Percentiles rank a stretch among this genome's conserved stretches.
Evolutionary conservation across 2,113 vertebrate species (phyloP).

Genomic region (Eudorcas thomsonii): DNA sequence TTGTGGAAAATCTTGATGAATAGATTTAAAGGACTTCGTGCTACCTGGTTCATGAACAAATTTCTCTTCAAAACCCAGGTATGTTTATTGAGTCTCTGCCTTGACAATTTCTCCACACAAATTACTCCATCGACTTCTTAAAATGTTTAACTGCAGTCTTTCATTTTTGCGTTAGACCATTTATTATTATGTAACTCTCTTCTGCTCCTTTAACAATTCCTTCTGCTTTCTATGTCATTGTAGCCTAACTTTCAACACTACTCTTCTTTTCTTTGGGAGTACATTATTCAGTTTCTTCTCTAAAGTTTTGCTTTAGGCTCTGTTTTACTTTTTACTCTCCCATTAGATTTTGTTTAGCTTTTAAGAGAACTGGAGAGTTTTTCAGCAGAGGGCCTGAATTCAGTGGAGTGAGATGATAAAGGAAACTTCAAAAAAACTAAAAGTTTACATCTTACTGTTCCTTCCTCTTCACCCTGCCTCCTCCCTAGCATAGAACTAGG

Average conservation of each 20-base stretch:
- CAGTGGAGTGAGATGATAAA: constrained; percentile 14
- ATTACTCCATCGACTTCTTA: not conserved
- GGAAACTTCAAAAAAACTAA: not conserved
- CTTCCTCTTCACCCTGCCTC: not conserved
- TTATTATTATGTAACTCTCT: constrained; percentile 33
- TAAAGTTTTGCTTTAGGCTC: not conserved
- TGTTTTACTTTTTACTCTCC: constrained; percentile 10
- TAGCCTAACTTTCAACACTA: constrained; percentile 4
- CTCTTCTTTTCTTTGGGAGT: not conserved
- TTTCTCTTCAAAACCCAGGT: not conserved
- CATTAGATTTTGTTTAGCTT: not conserved
- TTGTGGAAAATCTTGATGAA: constrained; percentile 29
- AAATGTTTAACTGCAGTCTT: constrained; percentile 29
- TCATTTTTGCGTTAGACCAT: constrained; percentile 14
- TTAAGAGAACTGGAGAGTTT: not conserved
- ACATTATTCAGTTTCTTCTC: not conserved
- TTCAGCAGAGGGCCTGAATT: constrained; percentile 6
- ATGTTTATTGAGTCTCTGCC: constrained; percentile 3
- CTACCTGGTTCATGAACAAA: constrained; percentile 16
- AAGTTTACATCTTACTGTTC: not conserved
- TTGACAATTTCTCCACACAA: constrained; percentile 30
- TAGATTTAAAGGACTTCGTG: constrained; percentile 29
- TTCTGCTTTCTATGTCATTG: not conserved
- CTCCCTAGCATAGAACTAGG: not conserved
- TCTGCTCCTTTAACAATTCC: not conserved